A percentile compares a stretch with the other conserved stretches of the same genome.
Conservation (phyloP, 1,140 invertebrate genomes). For the Brachionus rubens region DNA sequence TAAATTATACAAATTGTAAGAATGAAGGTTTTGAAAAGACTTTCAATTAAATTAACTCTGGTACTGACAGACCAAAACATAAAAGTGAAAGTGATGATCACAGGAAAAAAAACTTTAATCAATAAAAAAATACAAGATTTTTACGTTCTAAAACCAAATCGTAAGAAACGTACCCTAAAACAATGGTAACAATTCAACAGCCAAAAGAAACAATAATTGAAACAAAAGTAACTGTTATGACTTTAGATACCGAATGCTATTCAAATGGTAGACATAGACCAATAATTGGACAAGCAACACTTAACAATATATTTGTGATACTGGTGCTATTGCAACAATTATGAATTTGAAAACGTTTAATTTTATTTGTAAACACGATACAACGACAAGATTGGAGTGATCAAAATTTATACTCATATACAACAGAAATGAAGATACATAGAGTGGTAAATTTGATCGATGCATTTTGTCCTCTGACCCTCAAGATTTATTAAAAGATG, state of each 20-base stretch:
- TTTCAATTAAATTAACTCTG: too few species aligned
- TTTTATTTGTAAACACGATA: neutral
- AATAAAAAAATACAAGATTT: too few species aligned
- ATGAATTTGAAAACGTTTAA: neutral
- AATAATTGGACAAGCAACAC: neutral
- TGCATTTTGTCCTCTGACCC: neutral
- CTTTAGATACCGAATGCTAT: neutral
- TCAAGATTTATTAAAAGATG: conserved; percentile 5
- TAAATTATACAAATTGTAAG: too few species aligned
- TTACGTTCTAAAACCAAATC: too few species aligned
- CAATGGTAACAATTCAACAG: neutral
- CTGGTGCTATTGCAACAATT: neutral
- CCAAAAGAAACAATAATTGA: neutral
- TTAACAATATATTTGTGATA: conserved; percentile 14
- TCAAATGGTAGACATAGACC: neutral
- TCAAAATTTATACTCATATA: neutral
- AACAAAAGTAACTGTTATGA: neutral
- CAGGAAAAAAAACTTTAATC: too few species aligned
- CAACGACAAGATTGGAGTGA: neutral
- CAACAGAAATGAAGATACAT: neutral
- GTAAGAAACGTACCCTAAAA: too few species aligned
- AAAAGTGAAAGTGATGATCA: too few species aligned
- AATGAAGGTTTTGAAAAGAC: too few species aligned
- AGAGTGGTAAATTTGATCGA: neutral
- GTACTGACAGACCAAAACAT: too few species aligned